These are phyloP conservation scores for Gymnorhina tibicen DNA, from an alignment of 2,113 vertebrate species.

Conservation along the genomic window DNA sequence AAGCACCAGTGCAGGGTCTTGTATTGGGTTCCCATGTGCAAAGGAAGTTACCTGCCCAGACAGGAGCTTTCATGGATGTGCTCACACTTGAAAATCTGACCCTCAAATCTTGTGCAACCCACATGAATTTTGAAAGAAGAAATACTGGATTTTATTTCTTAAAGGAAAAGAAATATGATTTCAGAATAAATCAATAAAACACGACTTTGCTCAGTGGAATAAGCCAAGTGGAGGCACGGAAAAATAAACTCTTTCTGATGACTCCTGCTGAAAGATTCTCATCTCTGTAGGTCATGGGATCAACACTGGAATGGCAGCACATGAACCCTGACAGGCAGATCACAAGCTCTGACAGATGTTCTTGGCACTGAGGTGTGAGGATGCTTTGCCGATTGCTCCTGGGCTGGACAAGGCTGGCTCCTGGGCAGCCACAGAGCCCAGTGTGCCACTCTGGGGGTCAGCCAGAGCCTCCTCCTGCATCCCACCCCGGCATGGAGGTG, in stretches of 20 bases:
- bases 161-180: conserved; percentile 7
- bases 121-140: background rate
- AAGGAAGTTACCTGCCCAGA: background rate
- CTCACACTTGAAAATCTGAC: background rate
- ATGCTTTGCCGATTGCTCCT: background rate
- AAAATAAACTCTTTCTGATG: conserved; percentile 35
- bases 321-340: conserved; percentile 36
- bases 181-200: conserved; percentile 33
- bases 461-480: background rate
- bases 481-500: fast-evolving
- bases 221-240: conserved; percentile 8
- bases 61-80: background rate
- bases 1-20: background rate
- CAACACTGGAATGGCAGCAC: conserved; percentile 26
- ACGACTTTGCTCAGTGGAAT: background rate
- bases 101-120: background rate
- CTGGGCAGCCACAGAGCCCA: background rate
- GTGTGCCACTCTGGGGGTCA: fast-evolving
- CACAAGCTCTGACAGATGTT: background rate
- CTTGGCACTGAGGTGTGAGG: background rate
- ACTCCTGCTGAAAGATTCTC: conserved; percentile 49
- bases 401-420: background rate
- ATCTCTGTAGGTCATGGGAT: conserved; percentile 12
- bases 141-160: background rate
- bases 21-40: fast-evolving